Base-by-base conservation (phyloP, 2,113 vertebrate species). In the Cephalophus harveyi region DNA sequence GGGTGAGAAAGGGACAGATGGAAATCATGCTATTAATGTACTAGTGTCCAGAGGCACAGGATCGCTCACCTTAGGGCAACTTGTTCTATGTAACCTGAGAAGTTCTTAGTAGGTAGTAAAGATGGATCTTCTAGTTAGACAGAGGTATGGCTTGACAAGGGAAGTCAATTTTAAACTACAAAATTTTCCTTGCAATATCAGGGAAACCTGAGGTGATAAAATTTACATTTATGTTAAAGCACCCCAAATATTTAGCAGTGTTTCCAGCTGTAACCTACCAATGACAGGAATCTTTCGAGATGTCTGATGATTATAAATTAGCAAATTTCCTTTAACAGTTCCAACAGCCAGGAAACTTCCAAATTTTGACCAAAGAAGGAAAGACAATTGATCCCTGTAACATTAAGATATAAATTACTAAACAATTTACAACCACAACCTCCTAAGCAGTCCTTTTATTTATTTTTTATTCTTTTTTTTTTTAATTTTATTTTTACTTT, bases 231-330 rank as follows among this genome's bases (percentile, higher is more conserved):
- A 62, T 33, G 14, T 74, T 62, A 97, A 87, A 94, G 40, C 46
- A 78, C 84, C 40, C 62, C 78, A 92, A 87, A 93, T 57, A 95
- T 50, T 91, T 33, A 94, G 92, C 36, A 54, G 59, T 91, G 40
- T 87, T 97, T 91, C 15, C 93, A 97, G 50, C 10, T 91, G 94
- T 46, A 30, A 94, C 98, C 98, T 99, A 99, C 99, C 99, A 89
- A 99, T 98, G 28, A 99, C 98, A 95, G 99, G 99, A 98, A 99
- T 99, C 98, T 99, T 99, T 98, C 99, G 99, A 97, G 99, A 99
- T 14, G 99, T 99, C 98, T 99, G 99, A 95, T 98, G 99, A 97
- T 99, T 99, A 98, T 99, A 99, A 98, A 99, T 99, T 60, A 99
- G 99, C 94, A 99, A 98, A 97, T 99, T 99, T 99, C 99, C 99